Evolutionary conservation across 2,888 invertebrate genomes (phyloP), one percentile per base, ranked within the genome.

Genomic region (Tipula lateralis): DNA sequence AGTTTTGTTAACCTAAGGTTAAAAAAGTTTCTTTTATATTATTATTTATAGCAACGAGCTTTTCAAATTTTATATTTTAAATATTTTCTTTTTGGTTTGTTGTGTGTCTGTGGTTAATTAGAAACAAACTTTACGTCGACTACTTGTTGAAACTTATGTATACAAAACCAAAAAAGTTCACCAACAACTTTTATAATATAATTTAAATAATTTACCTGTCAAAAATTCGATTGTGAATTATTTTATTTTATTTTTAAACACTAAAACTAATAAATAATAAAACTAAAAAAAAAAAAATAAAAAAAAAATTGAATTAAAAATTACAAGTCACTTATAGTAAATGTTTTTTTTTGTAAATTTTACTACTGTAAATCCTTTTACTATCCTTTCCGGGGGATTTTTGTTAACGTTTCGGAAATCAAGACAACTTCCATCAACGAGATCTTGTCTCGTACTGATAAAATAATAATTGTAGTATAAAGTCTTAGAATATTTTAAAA

Each of bases 341-440:
- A 9, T 24, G 6, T 66, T 66, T 66, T 66, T 1, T 66, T 66
- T 50, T 7, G 13, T 39, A 50, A 66, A 24, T 66, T 24, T 66
- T 66, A 19, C 24, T 66, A 66, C 24, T 66, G 44, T 44, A 44
- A 44, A 44, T 44, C 44, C 44, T 44, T 44, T 44, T 44, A 44
- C 44, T 44, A 44, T n/a, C 44, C 44, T 66, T 24, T 24, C 66
- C 66, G 24, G 24, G 66, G 66, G 66, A 66, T 66, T 66, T 66
- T 19, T 66, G 24, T n/a, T n/a, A n/a, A n/a, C n/a, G n/a, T 2
- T 66, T 66, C 24, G 66, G 66, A 66, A 66, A 66, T 66, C 24
- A 19, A 83, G 34, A 83, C 7, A 83, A 83, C 83, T 83, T 83
- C 34, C 34, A 83, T 32, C 83, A 34, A 83, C 83, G 83, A 83